Evolutionary conservation across 64 coral and sea anemone genomes (phyloP), one percentile per base, ranked within the genome.

Genomic region (Cladopsammia gracilis): DNA sequence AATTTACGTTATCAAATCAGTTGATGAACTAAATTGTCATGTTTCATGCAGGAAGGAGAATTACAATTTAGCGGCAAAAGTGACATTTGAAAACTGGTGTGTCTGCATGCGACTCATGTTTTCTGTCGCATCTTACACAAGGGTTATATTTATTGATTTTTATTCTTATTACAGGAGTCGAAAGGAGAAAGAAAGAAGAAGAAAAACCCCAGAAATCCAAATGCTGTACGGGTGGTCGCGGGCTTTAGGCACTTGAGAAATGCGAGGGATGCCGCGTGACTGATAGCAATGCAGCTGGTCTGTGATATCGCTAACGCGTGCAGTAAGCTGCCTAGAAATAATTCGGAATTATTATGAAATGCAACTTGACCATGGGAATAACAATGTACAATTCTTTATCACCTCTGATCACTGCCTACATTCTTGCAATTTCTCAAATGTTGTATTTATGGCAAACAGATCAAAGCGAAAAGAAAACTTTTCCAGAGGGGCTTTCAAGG

Each of bases 181-280:
- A 84, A 61, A 84, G 45, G 58, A 84, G 12, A 84, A 84, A 64
- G n/a, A 64, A 68, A 45, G 80, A 52, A 22, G 58, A 84, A 62
- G 80, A 68, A 13, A 84, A 50, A 24, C 8, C 18, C 0, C 60
- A 20, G 50, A 67, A 62, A 62, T 51, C 80, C n/a, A 84, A 84
- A n/a, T 84, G 80, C n/a, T 84, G 80, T 67, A 3, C 78, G 26
- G 80, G 80, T 10, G 80, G 61, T 64, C 80, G 80, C 23, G 80
- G 80, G 4, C 80, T 65, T 3, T 84, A 84, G 43, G 9, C 62
- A 66, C 46, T 34, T 34, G 34, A 34, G 34, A 34, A 34, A 34
- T 34, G 18, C 57, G 16, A 51, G 16, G 72, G 46, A 49, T 75
- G 47, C n/a, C n/a, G n/a, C 46, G 72, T 43, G 46, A 42, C 25